Evolutionary conservation across 1,140 invertebrate genomes (phyloP), one percentile per base, ranked within the genome.

Genomic region (Tetramorium parvispinum): DNA sequence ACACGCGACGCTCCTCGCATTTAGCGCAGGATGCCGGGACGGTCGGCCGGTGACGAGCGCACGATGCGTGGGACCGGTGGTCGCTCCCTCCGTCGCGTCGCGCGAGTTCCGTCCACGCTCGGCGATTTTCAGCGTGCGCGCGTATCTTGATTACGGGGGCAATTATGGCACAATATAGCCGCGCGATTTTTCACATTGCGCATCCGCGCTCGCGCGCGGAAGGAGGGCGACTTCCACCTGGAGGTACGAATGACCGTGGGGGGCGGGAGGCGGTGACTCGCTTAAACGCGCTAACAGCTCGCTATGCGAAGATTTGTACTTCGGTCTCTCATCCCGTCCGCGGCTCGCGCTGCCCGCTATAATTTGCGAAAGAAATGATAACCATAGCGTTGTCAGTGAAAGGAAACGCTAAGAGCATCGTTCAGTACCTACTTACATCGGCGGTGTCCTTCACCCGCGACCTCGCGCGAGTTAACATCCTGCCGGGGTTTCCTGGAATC

Each of bases 281-380:
- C 53, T 83, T 83, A 83, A 83, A 81, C 71, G 68, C 57, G 75
- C 76, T 70, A 88, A 88, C 63, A 86, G 76, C 46, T 79, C 70
- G 82, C 78, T 79, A 61, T 37, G 66, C 79, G 55, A 87, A 63
- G 68, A 85, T 63, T 85, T 24, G 55, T 57, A 24, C 49, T 68
- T 66, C 68, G 73, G 27, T n/a, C 61, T 61, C 61, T 66, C 43
- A 40, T 76, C 27, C 55, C 43, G 37, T 82, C 21, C 81, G 32
- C 70, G 46, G 21, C 53, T 37, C 53, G 4, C 53, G 59, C 27
- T 51, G 57, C 43, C 4, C 49, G 61, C 87, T 77, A 53, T 85
- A 89, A 87, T 89, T 89, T 87, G 68, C 77, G 46, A 87, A 75
- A 77, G 57, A 88, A 88, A 88, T 71, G 79, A 88, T 87, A 88